phyloP scores from a whole-genome alignment of 2,888 invertebrate species.

The Macaria liturata region DNA sequence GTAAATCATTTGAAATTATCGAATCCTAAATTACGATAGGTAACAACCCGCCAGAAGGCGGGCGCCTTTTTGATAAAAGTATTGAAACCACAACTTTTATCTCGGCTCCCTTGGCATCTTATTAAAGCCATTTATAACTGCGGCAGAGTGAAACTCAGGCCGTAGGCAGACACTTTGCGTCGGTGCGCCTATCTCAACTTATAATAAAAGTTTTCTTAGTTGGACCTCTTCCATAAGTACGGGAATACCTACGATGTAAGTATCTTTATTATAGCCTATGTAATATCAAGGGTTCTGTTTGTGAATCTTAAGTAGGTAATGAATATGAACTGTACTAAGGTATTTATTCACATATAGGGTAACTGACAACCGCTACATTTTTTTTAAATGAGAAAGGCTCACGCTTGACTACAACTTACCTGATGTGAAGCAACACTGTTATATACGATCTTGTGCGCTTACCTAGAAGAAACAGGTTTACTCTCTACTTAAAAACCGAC shows the following conservation, averaged over 20 bases:
- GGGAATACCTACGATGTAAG: neutral
- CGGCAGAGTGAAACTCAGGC: slow-evolving; percentile 26
- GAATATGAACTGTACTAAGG: too few species aligned
- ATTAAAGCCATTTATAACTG: slow-evolving; percentile 40
- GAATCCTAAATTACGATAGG: slow-evolving; percentile 35
- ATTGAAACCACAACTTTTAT: slow-evolving; percentile 45
- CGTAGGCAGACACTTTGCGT: slow-evolving; percentile 25
- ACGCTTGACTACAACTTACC: too few species aligned
- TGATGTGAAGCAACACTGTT: too few species aligned
- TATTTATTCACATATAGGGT: too few species aligned
- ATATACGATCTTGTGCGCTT: too few species aligned
- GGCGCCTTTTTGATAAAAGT: slow-evolving; percentile 43
- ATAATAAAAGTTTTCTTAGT: slow-evolving; percentile 19
- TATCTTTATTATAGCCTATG: neutral
- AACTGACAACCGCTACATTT: too few species aligned
- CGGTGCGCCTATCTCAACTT: slow-evolving; percentile 24
- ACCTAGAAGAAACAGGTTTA: too few species aligned
- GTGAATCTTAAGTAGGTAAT: too few species aligned
- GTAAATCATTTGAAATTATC: slow-evolving; percentile 35
- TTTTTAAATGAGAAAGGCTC: too few species aligned
- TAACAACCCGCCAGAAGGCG: slow-evolving; percentile 36
- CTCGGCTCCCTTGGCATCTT: slow-evolving; percentile 43
- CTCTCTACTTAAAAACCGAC: too few species aligned
- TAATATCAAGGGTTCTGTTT: neutral
- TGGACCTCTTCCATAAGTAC: slow-evolving; percentile 10